Base-by-base conservation (phyloP, 2,888 invertebrate genomes). In the Sinhomidia bicolor region DNA sequence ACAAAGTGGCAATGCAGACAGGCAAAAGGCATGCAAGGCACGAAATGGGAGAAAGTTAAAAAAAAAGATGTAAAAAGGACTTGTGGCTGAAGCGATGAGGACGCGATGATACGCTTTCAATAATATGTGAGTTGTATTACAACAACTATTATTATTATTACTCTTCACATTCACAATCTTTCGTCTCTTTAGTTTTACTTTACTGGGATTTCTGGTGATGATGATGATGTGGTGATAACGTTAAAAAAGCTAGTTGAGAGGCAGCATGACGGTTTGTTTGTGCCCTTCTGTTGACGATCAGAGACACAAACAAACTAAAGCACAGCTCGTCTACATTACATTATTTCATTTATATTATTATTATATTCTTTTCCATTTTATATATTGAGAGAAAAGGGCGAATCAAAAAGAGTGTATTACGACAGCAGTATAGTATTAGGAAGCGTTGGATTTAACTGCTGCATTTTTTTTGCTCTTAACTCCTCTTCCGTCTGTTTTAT, bases 101-200 rank as follows among this genome's bases (percentile, higher is more conserved):
- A 36, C 10, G 36, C 36, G 54, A 78, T 47, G 76, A 76, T 78
- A 78, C 32, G 17, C 32, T 78, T 78, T 78, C 54, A 78, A 78
- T 51, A 78, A 78, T 78, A 78, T 78, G 32, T 51, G 78, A 78
- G 78, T 54, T 54, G 54, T 54, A 78, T 78, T 57, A 78, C 54
- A 54, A 54, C 47, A 41, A 54, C 26, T 78, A 78, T 78, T 76
- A 76, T 76, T 78, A 78, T 78, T 78, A 54, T 17, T 57, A 6
- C 32, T 29, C 76, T 23, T 17, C 14, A 14, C 51, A 78, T 23
- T 17, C 14, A 14, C 51, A 78, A 78, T 78, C 78, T 78, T 78
- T 51, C 36, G 32, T 32, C 78, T 78, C 36, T 54, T 78, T 78
- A n/a, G 26, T 9, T 76, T 76, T 47, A 47, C 74, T 17, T 36